Conservation (phyloP, 2,888 invertebrate genomes). For the Trissolcus brochymenae region DNA sequence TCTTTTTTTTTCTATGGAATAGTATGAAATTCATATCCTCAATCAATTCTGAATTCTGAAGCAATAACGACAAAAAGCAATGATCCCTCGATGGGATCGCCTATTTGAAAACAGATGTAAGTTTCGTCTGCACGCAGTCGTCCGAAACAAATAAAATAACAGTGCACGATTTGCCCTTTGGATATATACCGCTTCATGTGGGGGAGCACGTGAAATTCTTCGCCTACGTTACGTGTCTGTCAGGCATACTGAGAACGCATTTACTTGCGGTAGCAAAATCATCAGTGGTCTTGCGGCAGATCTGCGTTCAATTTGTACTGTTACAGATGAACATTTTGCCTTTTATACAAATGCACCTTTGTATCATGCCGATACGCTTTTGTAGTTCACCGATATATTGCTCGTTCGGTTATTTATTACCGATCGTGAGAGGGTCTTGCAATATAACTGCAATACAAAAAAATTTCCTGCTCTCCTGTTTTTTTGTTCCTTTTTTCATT, state of each 20-base stretch:
- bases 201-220: slow-evolving; percentile 43
- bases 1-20: no score
- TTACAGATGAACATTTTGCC: slow-evolving; percentile 68
- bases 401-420: slow-evolving; percentile 31
- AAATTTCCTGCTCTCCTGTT: neutral
- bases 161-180: slow-evolving; percentile 28
- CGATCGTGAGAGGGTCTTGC: neutral
- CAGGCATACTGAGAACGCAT: slow-evolving; percentile 46
- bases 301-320: slow-evolving; percentile 73
- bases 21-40: no score
- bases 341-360: slow-evolving; percentile 25
- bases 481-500: neutral
- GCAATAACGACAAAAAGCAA: slow-evolving; percentile 29
- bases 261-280: slow-evolving; percentile 70
- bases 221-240: slow-evolving; percentile 49
- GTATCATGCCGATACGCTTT: slow-evolving; percentile 21
- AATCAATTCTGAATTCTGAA: slow-evolving; percentile 1
- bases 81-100: slow-evolving; percentile 23
- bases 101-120: slow-evolving; percentile 45
- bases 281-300: slow-evolving; percentile 69
- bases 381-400: slow-evolving; percentile 46
- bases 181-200: slow-evolving; percentile 49
- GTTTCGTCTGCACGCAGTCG: slow-evolving; percentile 42
- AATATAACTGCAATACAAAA: slow-evolving; percentile 9
- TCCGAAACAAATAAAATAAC: slow-evolving; percentile 56